Base-by-base conservation (phyloP, 1,140 invertebrate genomes). In the Pararge aegeria region DNA sequence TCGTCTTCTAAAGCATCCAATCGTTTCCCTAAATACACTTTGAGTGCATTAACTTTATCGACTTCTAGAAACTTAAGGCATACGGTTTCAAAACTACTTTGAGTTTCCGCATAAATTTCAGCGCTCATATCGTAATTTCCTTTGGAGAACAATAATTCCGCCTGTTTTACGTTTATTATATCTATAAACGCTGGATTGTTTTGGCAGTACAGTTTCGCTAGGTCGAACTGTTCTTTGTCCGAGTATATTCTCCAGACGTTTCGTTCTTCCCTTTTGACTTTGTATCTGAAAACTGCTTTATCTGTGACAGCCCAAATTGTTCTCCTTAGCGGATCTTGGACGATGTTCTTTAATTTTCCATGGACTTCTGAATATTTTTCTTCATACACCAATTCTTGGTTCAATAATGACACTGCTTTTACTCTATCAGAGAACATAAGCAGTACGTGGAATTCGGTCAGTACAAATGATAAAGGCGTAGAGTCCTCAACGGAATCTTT, bases 71-170 rank as follows among this genome's bases (percentile, higher is more conserved):
- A 98, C 83, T 98, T 98, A 0, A 99, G 90, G 30, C 97, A 96
- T 18, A 99, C 93, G 78, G 97, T 96, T 91, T 99, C 98, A 87
- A 99, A 99, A 10, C 96, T 96, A n/a, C 94, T 94, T 70, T 96
- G 93, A 0, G 97, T 97, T 72, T 97, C 93, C 0, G 98, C 97
- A 88, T 95, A 99, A 55, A 96, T 93, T 60, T 94, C 89, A 0
- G 98, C 98, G 87, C 97, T 97, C 66, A 94, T 93, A 59, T 95
- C 93, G 75, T 95, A 98, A 87, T 96, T 91, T 66, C 94, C 94
- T 65, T 95, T 93, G 20, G 93, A 92, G 77, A 98, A 99, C 7
- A 96, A 91, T 70, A 96, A 92, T 72, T 98, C 96, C 0, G 98
- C 98, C 89, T 99, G 96, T 83, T 96, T 95, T 1, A 95, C 94